phyloP scores from a whole-genome alignment of 2,797 vertebrate species.

The Girardinus metallicus region DNA sequence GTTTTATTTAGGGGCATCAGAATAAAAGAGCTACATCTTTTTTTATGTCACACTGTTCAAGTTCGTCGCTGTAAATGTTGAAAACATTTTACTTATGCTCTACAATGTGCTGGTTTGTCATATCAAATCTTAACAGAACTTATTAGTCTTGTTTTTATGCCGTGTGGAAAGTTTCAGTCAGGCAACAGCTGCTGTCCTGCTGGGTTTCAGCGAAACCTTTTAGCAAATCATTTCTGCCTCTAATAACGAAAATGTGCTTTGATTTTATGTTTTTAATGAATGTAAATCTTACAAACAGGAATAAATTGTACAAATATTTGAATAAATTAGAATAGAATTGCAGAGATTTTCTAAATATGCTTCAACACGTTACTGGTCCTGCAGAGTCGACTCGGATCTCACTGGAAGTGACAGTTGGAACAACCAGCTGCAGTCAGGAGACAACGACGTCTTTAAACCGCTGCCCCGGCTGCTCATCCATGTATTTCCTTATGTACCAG shows the following conservation, averaged over 20 bases:
- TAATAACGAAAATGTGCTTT: neutral
- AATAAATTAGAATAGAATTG: neutral
- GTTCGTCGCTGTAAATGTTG: neutral
- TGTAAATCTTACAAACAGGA: neutral
- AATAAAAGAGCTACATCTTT: neutral
- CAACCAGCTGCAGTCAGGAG: conserved; percentile 24
- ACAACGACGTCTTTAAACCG: conserved; percentile 61
- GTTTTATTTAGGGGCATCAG: neutral
- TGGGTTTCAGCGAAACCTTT: no score
- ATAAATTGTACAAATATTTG: neutral
- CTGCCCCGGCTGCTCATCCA: conserved; percentile 61
- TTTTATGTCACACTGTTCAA: neutral
- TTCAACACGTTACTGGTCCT: neutral
- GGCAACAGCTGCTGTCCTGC: neutral
- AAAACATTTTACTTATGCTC: neutral
- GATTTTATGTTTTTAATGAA: neutral
- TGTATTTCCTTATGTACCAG: conserved; percentile 80
- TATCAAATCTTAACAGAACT: neutral
- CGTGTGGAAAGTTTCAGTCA: neutral
- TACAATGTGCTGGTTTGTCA: neutral
- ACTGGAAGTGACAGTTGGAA: neutral
- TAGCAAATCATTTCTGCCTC: no score
- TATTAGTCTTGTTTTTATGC: neutral
- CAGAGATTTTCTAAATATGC: neutral
- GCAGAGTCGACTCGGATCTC: neutral